Conservation (phyloP, 2,113 vertebrate genomes). For the Bubo scandiacus region DNA sequence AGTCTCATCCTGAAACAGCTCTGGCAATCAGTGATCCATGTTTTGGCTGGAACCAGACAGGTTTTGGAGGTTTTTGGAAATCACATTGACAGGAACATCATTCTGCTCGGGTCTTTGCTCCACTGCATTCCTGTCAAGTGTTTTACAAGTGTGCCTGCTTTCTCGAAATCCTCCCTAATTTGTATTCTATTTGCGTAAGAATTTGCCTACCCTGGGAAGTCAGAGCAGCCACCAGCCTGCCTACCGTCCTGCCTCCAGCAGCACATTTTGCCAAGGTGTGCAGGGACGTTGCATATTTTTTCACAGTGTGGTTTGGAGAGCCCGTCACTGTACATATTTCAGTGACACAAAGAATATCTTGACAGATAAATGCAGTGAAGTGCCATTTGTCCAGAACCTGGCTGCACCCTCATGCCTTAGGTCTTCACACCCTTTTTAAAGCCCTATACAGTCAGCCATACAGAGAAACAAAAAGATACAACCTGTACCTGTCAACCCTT, state of each 20-base stretch:
- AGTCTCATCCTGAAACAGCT: not conserved
- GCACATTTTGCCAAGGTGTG: not conserved
- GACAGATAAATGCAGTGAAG: not conserved
- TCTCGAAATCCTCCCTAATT: not conserved
- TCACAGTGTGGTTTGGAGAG: not conserved
- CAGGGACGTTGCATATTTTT: not conserved
- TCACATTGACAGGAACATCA: not conserved
- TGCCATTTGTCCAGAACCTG: not conserved
- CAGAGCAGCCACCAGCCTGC: not conserved
- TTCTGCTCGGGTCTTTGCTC: not conserved
- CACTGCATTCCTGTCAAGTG: not conserved
- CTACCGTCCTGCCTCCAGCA: not conserved
- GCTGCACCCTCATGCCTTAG: not conserved
- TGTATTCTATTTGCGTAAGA: not conserved
- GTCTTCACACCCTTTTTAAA: not conserved
- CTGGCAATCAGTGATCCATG: not conserved
- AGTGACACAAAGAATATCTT: not conserved
- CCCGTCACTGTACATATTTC: not conserved
- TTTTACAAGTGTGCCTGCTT: not conserved
- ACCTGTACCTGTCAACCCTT: conserved; percentile 15
- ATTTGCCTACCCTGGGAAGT: not conserved
- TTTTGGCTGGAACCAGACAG: not conserved
- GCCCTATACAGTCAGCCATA: not conserved
- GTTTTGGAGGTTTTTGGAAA: not conserved
- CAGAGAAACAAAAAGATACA: conserved; percentile 2